Evolutionary conservation across 2,888 invertebrate genomes (phyloP).

Genomic region (Eilema griseolum): DNA sequence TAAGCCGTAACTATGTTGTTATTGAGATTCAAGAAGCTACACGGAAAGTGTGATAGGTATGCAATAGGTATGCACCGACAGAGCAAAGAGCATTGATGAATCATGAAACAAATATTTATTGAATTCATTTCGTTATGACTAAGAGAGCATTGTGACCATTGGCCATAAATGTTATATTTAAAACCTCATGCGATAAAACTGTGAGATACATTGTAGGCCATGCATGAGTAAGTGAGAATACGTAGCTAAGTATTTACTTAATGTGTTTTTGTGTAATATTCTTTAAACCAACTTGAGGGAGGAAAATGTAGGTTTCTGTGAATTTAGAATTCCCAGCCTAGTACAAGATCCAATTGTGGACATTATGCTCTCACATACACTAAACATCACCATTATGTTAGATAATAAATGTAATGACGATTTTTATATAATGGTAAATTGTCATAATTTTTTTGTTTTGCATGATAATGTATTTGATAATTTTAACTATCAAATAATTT

Average conservation of each 20-base stretch:
- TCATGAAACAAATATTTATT: conserved; percentile 74
- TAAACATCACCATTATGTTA: too few relatives aligned
- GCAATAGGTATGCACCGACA: conserved; percentile 54
- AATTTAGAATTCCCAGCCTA: neutral
- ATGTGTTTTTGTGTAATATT: neutral
- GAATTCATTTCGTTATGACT: conserved; percentile 78
- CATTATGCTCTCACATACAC: too few relatives aligned
- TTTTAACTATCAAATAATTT: too few relatives aligned
- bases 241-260: neutral
- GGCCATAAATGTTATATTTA: conserved; percentile 65
- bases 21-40: conserved; percentile 21
- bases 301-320: neutral
- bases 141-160: conserved; percentile 69
- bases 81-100: conserved; percentile 65
- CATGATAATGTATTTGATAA: too few relatives aligned
- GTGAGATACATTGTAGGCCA: conserved; percentile 46
- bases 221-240: conserved; percentile 37
- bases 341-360: neutral
- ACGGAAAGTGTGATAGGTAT: conserved; percentile 53
- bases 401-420: too few relatives aligned
- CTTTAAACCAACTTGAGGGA: neutral
- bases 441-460: too few relatives aligned
- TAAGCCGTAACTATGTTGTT: conserved; percentile 9
- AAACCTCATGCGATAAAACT: conserved; percentile 59
- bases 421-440: too few relatives aligned